Evolutionary conservation across 2,113 vertebrate species (phyloP), one percentile per base, ranked within the genome.

Genomic region (Charadrius vociferus): DNA sequence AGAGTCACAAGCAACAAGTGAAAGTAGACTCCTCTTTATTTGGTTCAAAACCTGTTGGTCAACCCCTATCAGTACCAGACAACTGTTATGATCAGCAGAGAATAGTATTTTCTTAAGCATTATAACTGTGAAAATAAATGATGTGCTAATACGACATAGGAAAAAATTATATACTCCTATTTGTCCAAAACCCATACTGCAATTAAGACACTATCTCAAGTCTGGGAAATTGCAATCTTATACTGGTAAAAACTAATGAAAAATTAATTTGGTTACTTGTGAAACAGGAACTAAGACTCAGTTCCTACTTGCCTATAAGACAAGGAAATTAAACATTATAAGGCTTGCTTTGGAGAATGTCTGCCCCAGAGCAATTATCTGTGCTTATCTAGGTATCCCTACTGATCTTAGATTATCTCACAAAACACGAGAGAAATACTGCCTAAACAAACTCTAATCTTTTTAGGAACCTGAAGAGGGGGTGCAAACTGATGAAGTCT

Each of bases 361-460:
- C 84, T 88, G 66, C 47, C 86, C 78, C 84, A 87, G 61, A 95
- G 73, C 86, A 96, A 91, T 94, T 94, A 95, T 94, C 65, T 95
- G 23, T 96, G 73, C 30, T 96, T 95, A 89, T 71, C 34, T 85
- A 88, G 50, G 62, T 91, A 88, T 90, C 90, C 70, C 74, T 41
- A 53, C 78, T 71, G 84, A 91, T 96, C 73, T 93, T 63, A 89
- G 32, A 88, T 84, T 91, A 91, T 81, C 65, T 95, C 61, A 77
- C 36, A 68, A 87, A 91, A 80, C 70, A 86, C 5, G 9, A 91
- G 81, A 85, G 27, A 93, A 71, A 75, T 39, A 62, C 15, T 92
- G 27, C 58, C 81, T 89, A 95, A 89, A 90, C 14, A 94, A 91
- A 84, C 36, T 91, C 21, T 65, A 87, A 93, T 89, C 21, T 52